Evolutionary conservation across 2,113 vertebrate species (phyloP), one percentile per base, ranked within the genome.

Genomic region (Zeus faber): DNA sequence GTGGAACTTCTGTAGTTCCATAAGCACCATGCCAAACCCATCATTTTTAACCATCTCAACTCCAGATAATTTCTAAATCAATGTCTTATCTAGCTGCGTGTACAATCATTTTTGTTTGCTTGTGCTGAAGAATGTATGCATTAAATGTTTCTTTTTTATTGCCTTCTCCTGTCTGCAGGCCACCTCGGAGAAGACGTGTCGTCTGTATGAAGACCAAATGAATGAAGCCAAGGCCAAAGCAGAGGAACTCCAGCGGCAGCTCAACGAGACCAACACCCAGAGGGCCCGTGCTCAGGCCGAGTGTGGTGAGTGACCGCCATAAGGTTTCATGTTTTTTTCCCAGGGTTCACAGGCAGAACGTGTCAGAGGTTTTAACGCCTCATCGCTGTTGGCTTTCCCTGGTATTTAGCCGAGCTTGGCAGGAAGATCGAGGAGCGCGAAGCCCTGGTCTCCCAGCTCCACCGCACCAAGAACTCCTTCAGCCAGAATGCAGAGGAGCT

Each of bases 381-480:
- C n/a, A n/a, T n/a, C n/a, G 13, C 6, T 47, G n/a, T 22, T 11
- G 0, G 11, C 41, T 25, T 20, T 14, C 4, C 46, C 61, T 3
- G 49, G 21, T 62, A 3, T 63, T 63, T 29, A 98, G 95, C 88
- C n/a, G 93, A 97, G 73, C 73, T 94, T 33, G 84, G 88, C 61
- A 89, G 94, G 18, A 89, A 91, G 59, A 83, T 98, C 7, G 95
- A 98, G 58, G 95, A 96, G 66, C 91, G 91, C 43, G 94, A 98
- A 39, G 85, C 91, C 40, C 70, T 92, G 74, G 89, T 95, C 41
- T 92, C 91, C 64, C 95, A 98, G 74, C 90, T 98, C 58, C 92
- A 91, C 72, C 90, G 94, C 0, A 84, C 89, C 49, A 97, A 96
- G 76, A 85, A 85, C 62, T 91, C 89, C 0, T 91, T 92, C n/a